These are phyloP conservation scores for Chionomys nivalis DNA, from an alignment of 2,113 vertebrate species.

Conservation along the genomic window DNA sequence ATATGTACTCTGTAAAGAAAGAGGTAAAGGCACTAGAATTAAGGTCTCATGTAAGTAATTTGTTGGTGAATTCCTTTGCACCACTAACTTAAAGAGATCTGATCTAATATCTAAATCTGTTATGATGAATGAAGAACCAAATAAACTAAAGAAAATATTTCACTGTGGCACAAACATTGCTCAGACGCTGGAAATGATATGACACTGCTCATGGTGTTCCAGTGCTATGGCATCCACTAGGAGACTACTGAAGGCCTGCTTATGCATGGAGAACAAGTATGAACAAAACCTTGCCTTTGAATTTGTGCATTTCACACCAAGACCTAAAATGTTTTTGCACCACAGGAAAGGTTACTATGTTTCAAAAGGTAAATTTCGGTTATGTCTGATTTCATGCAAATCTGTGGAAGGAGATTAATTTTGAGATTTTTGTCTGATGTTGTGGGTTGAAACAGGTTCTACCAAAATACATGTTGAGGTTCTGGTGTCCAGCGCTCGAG, in stretches of 20 bases:
- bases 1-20: neutral
- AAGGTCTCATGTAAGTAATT: neutral
- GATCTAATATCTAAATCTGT: neutral
- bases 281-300: neutral
- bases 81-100: neutral
- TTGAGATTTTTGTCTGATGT: neutral
- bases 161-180: neutral
- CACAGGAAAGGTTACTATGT: neutral
- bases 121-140: neutral
- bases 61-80: neutral
- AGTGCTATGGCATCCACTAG: neutral
- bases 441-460: neutral
- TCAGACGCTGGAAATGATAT: neutral
- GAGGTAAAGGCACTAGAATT: neutral
- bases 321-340: neutral
- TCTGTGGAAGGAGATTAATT: neutral
- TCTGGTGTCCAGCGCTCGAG: neutral
- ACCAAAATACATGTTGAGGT: neutral
- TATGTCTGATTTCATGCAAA: neutral
- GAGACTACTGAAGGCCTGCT: neutral
- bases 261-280: neutral
- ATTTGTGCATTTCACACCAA: neutral
- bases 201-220: neutral
- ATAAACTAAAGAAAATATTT: neutral
- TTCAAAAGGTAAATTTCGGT: neutral